phyloP scores from a whole-genome alignment of 2,888 invertebrate species.

The Hymenopus coronatus region DNA sequence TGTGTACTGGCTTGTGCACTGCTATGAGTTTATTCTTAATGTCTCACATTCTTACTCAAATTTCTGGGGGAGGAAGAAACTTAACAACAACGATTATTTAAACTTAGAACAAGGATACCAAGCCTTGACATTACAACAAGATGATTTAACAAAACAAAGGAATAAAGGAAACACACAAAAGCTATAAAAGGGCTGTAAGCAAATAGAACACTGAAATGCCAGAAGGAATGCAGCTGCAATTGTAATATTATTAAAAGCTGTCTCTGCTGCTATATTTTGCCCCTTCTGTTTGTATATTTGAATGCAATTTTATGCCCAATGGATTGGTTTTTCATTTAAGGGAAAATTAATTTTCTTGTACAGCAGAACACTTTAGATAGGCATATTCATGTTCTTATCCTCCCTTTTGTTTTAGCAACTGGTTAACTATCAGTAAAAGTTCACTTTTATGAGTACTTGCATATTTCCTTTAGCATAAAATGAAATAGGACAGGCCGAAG shows the following conservation, averaged over 20 bases:
- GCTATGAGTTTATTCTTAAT: neutral
- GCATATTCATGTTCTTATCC: constrained; percentile 1
- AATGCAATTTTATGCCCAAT: neutral
- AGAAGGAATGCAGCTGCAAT: constrained; percentile 21
- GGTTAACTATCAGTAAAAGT: constrained; percentile 31
- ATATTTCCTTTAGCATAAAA: constrained; percentile 27
- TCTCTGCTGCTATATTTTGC: neutral
- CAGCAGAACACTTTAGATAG: neutral
- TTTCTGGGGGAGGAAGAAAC: neutral
- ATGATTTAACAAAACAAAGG: neutral
- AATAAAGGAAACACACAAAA: neutral
- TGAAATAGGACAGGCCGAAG: constrained; percentile 25
- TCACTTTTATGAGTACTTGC: constrained; percentile 27
- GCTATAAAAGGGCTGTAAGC: constrained; percentile 24
- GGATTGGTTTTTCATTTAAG: neutral
- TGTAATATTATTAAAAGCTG: constrained; percentile 8
- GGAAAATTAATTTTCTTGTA: neutral
- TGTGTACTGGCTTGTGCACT: neutral
- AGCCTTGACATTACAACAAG: neutral
- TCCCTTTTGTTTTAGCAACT: constrained; percentile 21
- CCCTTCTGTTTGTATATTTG: constrained; percentile 14
- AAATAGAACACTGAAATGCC: constrained; percentile 16
- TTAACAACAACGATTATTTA: neutral
- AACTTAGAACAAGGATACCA: neutral
- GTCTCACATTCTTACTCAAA: neutral